Base-by-base conservation (phyloP, 53 echinoderm and acorn worm genomes). In the Echinarachnius parma region DNA sequence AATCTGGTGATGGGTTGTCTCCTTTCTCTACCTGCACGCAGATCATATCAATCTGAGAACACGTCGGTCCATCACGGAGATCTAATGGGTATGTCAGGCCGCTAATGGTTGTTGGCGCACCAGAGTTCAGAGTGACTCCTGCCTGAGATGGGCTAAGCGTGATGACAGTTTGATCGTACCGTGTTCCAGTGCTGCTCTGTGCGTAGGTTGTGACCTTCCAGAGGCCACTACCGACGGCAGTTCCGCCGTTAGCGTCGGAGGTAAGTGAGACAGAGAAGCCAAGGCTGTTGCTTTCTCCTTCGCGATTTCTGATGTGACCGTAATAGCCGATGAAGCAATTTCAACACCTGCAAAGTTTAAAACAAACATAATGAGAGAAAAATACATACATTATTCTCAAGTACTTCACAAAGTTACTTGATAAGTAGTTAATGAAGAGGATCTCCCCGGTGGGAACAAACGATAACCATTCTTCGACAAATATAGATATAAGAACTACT, bases 191-290 rank as follows among this genome's bases (percentile, higher is more conserved):
- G 9, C 93, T 89, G 27, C 77, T 61, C 5, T 86, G 21, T 21
- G 77, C 89, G 35, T 63, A 89, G 23, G 81, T 48, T 11, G 65
- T 64, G 4, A 86, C 36, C 75, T 30, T 71, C 89, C 85, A 85
- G 48, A 85, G 86, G 32, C 72, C 55, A 8, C 14, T 35, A 4
- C 89, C 89, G 2, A 53, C 31, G 20, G 83, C 89, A 9, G 65
- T 64, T 24, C 89, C 89, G 3, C 59, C 81, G 35, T 55, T 60
- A 30, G 81, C 22, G 63, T 77, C 54, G 4, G 81, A 37, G 22
- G 32, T 54, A 59, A 84, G 21, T 9, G 62, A 59, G 37, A 89
- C 21, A 35, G 62, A 55, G 48, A 89, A 81, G 49, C 64, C 62
- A 1, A 84, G 21, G 28, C 11, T 70, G 64, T 83, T 84, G 9